Base-by-base conservation (phyloP, 2,797 vertebrate genomes). In the Bryconaethiops microstoma region DNA sequence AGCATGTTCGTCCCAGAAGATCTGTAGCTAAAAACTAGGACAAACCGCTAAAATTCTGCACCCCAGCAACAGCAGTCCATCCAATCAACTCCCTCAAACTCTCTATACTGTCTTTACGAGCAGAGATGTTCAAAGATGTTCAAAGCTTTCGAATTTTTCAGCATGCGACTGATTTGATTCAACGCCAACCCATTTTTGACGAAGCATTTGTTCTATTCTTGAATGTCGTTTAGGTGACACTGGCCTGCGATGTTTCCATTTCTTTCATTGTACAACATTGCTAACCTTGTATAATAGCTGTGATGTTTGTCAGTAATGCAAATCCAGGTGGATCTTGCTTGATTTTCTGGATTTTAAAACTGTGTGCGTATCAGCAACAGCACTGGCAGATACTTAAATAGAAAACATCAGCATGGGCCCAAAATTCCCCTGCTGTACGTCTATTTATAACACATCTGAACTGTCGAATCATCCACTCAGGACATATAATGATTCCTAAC, bases 21-120 rank as follows among this genome's bases (percentile, higher is more conserved):
- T 42, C n/a, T 78, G 12, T 8, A 25, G 10, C 76, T 69, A 69
- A 63, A n/a, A 82, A 74, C 16, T 75, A 57, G 55, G 40, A 57
- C 63, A 68, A 7, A 29, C 16, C 5, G 59, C 39, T 16, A 59
- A 67, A 13, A 67, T 57, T 57, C 39, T 25, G 69, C 62, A 78
- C 68, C 21, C n/a, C 10, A 59, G 10, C 60, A 59, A 29, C 19
- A 74, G 54, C 42, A 68, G 39, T 52, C 0, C 14, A 59, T 48
- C 6, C 50, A 67, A 73, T 48, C 57, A 17, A 16, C 8, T 64
- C 19, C 4, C 25, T 21, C 1, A 39, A 12, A 52, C 25, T 35
- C 7, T 17, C 17, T 7, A 50, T 13, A 48, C 10, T 62, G 59
- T 7, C 4, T 25, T 62, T 25, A 25, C 0, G 12, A 0, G 2